Base-by-base conservation (phyloP, 2,113 vertebrate species). In the Chlamydotis undulata region DNA sequence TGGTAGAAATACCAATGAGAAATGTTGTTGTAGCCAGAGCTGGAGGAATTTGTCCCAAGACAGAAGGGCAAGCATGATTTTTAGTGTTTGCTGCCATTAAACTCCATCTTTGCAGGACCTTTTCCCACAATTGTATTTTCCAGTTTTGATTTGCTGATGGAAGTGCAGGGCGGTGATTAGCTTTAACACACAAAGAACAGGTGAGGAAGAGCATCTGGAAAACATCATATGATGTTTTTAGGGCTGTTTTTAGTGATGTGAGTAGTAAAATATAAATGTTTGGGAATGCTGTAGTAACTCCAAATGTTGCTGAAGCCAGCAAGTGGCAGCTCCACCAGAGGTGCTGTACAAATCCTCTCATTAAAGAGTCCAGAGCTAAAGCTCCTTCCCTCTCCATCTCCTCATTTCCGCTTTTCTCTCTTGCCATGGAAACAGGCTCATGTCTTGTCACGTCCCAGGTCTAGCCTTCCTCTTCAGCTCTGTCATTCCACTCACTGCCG, bases 141-240 rank as follows among this genome's bases (percentile, higher is more conserved):
- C 59, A 33, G 50, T 89, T 86, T 77, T 74, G 59, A 39, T 93
- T 85, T 83, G 63, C 55, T 89, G 78, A 55, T 97, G 77, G 63
- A 82, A 94, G 82, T 47, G 25, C 61, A 84, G 45, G 39, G 49
- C 3, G 7, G 31, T 75, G 25, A 56, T 93, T 77, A 55, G 41
- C 64, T 92, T 90, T 84, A 65, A 85, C 3, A 10, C 28, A 57
- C 17, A 73, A 90, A 49, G 33, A 83, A 41, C 26, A 84, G 83
- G 81, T 95, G 87, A 71, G 60, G 47, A 60, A 90, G 41, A 69
- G 9, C 63, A 75, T 73, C 89, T 76, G 83, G 61, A 75, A 73
- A 89, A 73, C 24, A 19, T 68, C 23, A 17, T 45, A 18, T 8
- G 21, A 28, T 4, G 0, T 61, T 79, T 93, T 78, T 83, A 84